These are phyloP conservation scores for Emydocephalus ijimae DNA, from an alignment of 2,113 vertebrate species.

Conservation along the genomic window DNA sequence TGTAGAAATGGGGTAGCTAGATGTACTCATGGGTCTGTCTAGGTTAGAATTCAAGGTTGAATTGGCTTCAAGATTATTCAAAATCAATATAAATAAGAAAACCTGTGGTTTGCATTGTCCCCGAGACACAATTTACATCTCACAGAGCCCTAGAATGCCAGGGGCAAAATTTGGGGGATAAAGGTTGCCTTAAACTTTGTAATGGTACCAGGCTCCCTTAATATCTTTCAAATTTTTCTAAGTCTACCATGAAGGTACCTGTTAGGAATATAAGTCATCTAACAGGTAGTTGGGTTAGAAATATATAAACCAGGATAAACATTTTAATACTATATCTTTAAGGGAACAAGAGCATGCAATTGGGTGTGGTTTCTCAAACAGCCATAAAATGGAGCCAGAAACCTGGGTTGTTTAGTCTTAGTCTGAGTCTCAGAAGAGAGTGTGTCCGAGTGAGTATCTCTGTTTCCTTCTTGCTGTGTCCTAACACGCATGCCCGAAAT, in stretches of 20 bases:
- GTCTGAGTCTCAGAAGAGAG: too few species aligned
- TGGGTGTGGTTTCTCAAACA: too few species aligned
- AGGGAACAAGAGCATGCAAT: too few species aligned
- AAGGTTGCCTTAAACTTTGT: not conserved
- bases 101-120: not conserved
- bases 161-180: not conserved
- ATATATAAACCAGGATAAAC: too few species aligned
- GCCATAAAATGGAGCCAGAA: too few species aligned
- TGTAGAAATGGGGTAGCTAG: slow-evolving; percentile 13
- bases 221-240: not conserved
- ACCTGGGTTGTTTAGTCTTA: too few species aligned
- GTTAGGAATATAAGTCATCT: too few species aligned
- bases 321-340: too few species aligned
- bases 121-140: not conserved
- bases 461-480: too few species aligned
- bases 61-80: not conserved
- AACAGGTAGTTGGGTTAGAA: too few species aligned
- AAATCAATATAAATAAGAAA: not conserved
- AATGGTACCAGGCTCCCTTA: not conserved
- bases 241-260: not conserved
- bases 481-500: too few species aligned
- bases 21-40: not conserved
- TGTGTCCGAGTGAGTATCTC: too few species aligned
- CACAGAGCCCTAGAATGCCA: not conserved
- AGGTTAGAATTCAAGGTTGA: not conserved